These are phyloP conservation scores for Athripsodes cinereus DNA, from an alignment of 2,888 invertebrate genomes.

Conservation along the genomic window DNA sequence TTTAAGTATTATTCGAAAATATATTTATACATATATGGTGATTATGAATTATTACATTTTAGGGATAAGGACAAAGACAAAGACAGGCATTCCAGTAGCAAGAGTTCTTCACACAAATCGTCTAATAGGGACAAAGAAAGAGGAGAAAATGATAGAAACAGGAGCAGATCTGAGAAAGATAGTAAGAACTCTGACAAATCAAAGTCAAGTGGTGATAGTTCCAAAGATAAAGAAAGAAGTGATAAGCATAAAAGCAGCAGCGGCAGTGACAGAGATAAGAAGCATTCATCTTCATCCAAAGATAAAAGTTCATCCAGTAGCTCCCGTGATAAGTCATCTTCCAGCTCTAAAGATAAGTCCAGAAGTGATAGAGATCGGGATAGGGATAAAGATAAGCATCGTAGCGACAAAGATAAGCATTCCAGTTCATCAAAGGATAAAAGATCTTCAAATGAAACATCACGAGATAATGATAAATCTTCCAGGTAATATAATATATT, in stretches of 20 bases:
- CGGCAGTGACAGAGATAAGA: slow-evolving; percentile 35
- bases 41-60: too few relatives aligned
- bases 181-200: slow-evolving; percentile 34
- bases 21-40: too few relatives aligned
- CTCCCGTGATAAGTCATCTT: slow-evolving; percentile 41
- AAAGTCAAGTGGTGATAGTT: slow-evolving; percentile 34
- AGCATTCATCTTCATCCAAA: slow-evolving; percentile 34
- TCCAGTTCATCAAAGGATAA: slow-evolving; percentile 19
- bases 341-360: slow-evolving; percentile 36
- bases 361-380: slow-evolving; percentile 43
- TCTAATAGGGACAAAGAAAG: slow-evolving; percentile 36
- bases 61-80: slow-evolving; percentile 48
- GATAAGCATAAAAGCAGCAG: slow-evolving; percentile 36
- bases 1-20: too few relatives aligned
- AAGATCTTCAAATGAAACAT: slow-evolving; percentile 8
- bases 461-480: slow-evolving; percentile 12
- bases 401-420: slow-evolving; percentile 21
- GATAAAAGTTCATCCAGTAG: slow-evolving; percentile 41
- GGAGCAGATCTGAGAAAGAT: slow-evolving; percentile 39
- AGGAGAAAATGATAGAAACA: slow-evolving; percentile 42
- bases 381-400: slow-evolving; percentile 38
- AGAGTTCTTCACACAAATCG: slow-evolving; percentile 51
- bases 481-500: too few relatives aligned
- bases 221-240: slow-evolving; percentile 36
- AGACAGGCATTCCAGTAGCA: slow-evolving; percentile 49